phyloP scores from a whole-genome alignment of 2,888 invertebrate species.

The Crossocerus cetratus region DNA sequence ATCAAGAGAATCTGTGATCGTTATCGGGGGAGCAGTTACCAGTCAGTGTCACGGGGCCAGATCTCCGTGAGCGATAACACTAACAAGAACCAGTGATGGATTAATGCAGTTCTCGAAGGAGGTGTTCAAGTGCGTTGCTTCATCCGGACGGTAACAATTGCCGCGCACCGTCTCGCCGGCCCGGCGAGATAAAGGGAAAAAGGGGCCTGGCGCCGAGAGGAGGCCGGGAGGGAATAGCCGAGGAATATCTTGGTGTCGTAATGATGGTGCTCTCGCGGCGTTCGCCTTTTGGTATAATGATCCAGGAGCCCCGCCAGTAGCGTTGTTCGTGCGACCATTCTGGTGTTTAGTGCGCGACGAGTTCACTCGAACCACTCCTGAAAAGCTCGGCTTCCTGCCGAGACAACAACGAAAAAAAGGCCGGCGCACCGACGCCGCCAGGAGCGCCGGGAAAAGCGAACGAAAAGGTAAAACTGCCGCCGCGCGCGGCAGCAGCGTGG shows the following conservation, averaged over 20 bases:
- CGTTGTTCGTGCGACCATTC: constrained; percentile 36
- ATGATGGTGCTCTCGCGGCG: constrained; percentile 7
- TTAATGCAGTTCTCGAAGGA: neutral
- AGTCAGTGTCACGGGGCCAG: too few relatives aligned
- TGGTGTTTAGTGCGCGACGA: constrained; percentile 36
- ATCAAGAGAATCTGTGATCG: too few relatives aligned
- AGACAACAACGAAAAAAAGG: neutral
- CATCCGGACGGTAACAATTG: too few relatives aligned
- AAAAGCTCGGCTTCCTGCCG: too few relatives aligned
- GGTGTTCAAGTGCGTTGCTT: too few relatives aligned
- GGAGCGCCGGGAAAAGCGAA: constrained; percentile 37
- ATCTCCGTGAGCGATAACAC: too few relatives aligned
- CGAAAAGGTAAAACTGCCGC: constrained; percentile 17
- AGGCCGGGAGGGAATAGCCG: neutral
- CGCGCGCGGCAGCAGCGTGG: constrained; percentile 16
- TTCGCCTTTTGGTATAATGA: constrained; percentile 31
- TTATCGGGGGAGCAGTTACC: too few relatives aligned
- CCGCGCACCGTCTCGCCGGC: too few relatives aligned
- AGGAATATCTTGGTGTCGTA: neutral
- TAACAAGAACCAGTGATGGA: neutral
- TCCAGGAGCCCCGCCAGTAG: constrained; percentile 4
- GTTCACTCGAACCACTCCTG: constrained; percentile 26
- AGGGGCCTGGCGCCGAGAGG: neutral
- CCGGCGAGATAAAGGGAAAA: neutral
- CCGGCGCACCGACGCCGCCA: neutral